These are phyloP conservation scores for Sebastes baramenuke DNA, from an alignment of 2,797 vertebrate species.

Conservation along the genomic window DNA sequence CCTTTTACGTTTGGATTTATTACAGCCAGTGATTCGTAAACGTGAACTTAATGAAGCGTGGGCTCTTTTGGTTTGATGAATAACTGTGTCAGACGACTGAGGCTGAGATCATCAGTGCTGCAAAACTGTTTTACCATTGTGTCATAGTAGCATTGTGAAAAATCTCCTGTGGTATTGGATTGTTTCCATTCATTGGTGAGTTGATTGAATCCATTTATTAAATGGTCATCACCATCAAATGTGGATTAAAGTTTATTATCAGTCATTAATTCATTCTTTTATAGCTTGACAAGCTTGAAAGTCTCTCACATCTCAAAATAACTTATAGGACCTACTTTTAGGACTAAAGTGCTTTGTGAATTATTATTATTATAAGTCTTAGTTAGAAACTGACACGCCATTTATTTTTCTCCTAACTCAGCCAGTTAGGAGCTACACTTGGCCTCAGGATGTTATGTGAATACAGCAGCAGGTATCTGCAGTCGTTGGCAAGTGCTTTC, in stretches of 20 bases:
- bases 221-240: background rate
- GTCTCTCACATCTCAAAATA: background rate
- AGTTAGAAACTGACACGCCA: background rate
- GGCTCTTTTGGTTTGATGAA: background rate
- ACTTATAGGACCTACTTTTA: background rate
- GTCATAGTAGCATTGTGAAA: background rate
- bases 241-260: background rate
- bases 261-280: too few relatives aligned
- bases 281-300: too few relatives aligned
- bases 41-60: background rate
- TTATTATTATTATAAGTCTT: background rate
- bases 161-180: background rate
- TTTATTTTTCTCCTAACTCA: too few relatives aligned
- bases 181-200: background rate
- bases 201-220: background rate
- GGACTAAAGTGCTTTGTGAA: background rate
- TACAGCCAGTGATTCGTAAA: background rate
- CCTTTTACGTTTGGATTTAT: background rate
- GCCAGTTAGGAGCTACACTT: background rate
- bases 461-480: background rate
- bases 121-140: background rate
- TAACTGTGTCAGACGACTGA: background rate
- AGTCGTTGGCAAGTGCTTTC: too few relatives aligned
- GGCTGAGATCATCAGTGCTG: background rate
- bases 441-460: background rate